Base-by-base conservation (phyloP, 2,888 invertebrate species). In the Acleris emargana region DNA sequence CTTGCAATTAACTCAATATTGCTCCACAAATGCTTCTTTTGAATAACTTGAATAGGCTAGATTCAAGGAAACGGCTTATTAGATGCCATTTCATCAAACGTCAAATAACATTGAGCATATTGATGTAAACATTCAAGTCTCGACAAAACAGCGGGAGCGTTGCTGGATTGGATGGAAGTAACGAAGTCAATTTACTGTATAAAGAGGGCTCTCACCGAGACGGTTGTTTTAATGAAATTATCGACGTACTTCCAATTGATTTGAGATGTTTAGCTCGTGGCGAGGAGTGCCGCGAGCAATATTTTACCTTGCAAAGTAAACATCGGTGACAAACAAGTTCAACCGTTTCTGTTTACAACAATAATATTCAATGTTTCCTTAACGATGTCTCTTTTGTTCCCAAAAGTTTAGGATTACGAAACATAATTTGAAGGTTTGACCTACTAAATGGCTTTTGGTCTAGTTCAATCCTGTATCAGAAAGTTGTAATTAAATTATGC, bases 191-290 rank as follows among this genome's bases (percentile, higher is more conserved):
- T 72, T 63, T 63, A 18, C 59, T 60, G 42, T 45, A 67, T 63
- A 63, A 51, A 67, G 58, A 50, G 58, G 50, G 63, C 58, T 51
- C 62, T 67, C 58, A 55, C 45, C 66, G 58, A 58, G 67, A 64
- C 62, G 64, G 52, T 68, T 68, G 72, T 72, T 73, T 69, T 73
- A 76, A 76, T 71, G 72, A 72, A 71, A 75, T 77, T 72, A 74
- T 76, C 72, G 75, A 73, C 69, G 70, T 71, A 69, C 73, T 71
- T 69, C 67, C 67, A 57, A 63, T 53, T 62, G 68, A 66, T 62
- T 69, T 53, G 58, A 52, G 67, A 59, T 60, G 50, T 50, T 62
- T 64, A 53, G 53, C 49, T 42, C 42, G 53, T 42, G 53, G 18
- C 16, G 32, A 11, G 17, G 45, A 62, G 49, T 28, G 50, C n/a